These are phyloP conservation scores for Limnephilus lunatus DNA, from an alignment of 2,888 invertebrate genomes.

Conservation along the genomic window DNA sequence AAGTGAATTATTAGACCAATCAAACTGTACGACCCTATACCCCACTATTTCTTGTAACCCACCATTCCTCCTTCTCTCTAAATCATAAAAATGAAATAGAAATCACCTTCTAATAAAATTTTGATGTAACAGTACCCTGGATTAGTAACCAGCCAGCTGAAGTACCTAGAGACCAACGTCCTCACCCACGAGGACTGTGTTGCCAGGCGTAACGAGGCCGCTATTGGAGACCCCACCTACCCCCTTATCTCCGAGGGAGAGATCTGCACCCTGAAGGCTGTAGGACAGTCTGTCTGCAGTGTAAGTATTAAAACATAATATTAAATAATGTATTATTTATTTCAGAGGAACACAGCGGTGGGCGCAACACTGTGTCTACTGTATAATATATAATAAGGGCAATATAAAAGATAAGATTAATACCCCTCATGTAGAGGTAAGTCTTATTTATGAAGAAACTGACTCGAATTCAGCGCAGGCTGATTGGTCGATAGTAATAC, in stretches of 20 bases:
- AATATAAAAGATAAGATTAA: too few relatives aligned
- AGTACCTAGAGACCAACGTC: conserved; percentile 52
- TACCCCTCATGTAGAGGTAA: too few relatives aligned
- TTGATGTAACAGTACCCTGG: not conserved
- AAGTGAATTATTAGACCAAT: too few relatives aligned
- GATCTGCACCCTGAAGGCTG: conserved; percentile 56
- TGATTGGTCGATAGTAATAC: not conserved
- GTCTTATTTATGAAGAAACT: too few relatives aligned
- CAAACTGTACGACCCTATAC: too few relatives aligned
- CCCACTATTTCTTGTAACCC: too few relatives aligned
- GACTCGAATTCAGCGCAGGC: too few relatives aligned
- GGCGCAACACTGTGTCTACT: too few relatives aligned
- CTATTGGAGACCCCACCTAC: conserved; percentile 13
- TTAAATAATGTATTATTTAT: not conserved
- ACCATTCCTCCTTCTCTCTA: too few relatives aligned
- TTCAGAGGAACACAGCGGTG: too few relatives aligned
- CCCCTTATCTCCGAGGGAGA: conserved; percentile 39
- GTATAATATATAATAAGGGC: too few relatives aligned
- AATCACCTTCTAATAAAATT: not conserved
- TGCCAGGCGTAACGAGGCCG: conserved; percentile 45
- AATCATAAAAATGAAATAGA: not conserved
- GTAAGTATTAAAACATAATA: not conserved
- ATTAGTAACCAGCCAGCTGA: conserved; percentile 38
- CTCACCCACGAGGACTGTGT: conserved; percentile 51
- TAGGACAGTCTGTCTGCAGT: conserved; percentile 55